Evolutionary conservation across 2,797 vertebrate species (phyloP), one percentile per base, ranked within the genome.

Genomic region (Meriones psammophilus): DNA sequence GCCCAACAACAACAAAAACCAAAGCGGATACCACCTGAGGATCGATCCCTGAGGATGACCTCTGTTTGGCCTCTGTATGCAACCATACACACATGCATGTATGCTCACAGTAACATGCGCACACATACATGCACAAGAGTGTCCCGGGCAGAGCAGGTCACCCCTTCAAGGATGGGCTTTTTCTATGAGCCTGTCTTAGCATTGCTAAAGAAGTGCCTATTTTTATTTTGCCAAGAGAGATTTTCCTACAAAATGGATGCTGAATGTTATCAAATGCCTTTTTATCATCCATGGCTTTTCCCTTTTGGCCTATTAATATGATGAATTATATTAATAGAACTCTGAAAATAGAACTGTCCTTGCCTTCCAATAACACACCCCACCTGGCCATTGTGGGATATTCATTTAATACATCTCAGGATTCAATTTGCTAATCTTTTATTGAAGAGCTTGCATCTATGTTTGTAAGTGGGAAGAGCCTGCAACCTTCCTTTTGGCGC

Each of bases 251-350:
- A 96, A 96, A 96, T 97, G 86, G 95, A 97, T 96, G 95, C 94
- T 94, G 96, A 97, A 80, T 69, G 76, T 97, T 97, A 97, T 96
- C 96, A 97, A 97, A 94, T 97, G 94, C 92, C 96, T 97, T 98
- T 98, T 98, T 95, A 97, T 97, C 96, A 98, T 97, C 83, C 46
- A 2, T 28, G 69, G 76, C 58, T 97, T 97, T 96, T 97, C 97
- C 96, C 97, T 97, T 95, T 97, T 96, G 97, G 97, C 93, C 97
- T 97, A 97, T 97, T 98, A 97, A 97, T 97, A 97, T 98, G 97
- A 98, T 98, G 97, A 97, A 98, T 98, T 97, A 91, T 96, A 98
- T 97, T 98, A 98, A 97, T 96, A 92, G 96, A 97, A 93, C 96
- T 96, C 95, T 92, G 78, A 97, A 98, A 98, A 98, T 98, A 97